phyloP scores from a whole-genome alignment of 2,888 invertebrate genomes.

The Endotricha flammealis region DNA sequence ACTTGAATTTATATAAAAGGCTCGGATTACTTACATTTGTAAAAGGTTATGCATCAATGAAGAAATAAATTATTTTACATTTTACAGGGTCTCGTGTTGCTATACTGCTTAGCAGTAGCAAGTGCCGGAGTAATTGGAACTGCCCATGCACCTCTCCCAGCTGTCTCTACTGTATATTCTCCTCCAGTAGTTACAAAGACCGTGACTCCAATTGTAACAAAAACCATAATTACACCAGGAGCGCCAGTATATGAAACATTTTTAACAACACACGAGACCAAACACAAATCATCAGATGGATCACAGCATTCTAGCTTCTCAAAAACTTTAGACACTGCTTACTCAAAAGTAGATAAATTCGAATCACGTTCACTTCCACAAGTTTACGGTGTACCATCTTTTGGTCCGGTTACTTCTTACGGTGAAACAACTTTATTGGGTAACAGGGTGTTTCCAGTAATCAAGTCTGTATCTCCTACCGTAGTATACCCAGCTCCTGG shows the following conservation, averaged over 20 bases:
- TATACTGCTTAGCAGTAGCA: not conserved
- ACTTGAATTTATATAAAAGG: too few relatives aligned
- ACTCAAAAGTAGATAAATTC: conserved; percentile 25
- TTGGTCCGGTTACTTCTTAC: not conserved
- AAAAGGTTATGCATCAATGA: too few relatives aligned
- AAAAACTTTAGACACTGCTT: conserved; percentile 24
- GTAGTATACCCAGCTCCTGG: conserved; percentile 4
- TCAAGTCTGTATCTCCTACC: not conserved
- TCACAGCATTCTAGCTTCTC: conserved; percentile 21
- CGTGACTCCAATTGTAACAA: not conserved
- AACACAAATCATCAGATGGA: conserved; percentile 23
- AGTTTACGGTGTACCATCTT: not conserved
- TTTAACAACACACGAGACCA: conserved; percentile 26
- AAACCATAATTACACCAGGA: conserved; percentile 8
- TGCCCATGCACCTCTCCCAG: not conserved
- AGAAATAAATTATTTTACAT: too few relatives aligned
- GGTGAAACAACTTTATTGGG: not conserved
- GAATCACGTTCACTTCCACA: conserved; percentile 18
- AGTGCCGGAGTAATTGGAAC: not conserved
- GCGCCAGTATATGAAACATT: conserved; percentile 29
- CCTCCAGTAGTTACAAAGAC: conserved; percentile 17
- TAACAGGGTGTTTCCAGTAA: not conserved
- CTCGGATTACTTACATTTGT: too few relatives aligned
- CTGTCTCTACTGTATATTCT: not conserved
- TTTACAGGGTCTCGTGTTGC: not conserved